Conservation (phyloP, 2,888 invertebrate species). For the Pseudeuparius sepicola region DNA sequence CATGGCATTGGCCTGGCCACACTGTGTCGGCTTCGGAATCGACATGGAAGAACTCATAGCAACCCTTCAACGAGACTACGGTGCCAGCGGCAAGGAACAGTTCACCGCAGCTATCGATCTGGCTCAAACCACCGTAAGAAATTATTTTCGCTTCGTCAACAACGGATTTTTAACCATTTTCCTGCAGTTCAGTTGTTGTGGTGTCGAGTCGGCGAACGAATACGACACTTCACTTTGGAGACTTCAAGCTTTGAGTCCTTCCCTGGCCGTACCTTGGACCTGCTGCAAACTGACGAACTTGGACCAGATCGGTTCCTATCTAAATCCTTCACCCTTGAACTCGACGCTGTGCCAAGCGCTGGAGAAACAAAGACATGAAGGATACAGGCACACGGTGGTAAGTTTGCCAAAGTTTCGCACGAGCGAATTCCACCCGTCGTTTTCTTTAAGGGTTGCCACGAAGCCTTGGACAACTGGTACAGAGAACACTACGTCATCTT, state of each 20-base stretch:
- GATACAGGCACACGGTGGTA: slow-evolving; percentile 52
- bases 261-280: slow-evolving; percentile 35
- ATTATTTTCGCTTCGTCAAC: not conserved
- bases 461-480: slow-evolving; percentile 64
- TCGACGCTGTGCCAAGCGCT: slow-evolving; percentile 59
- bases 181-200: slow-evolving; percentile 67
- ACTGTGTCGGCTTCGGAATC: slow-evolving; percentile 62
- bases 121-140: slow-evolving; percentile 51
- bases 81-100: slow-evolving; percentile 61
- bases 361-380: slow-evolving; percentile 45
- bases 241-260: slow-evolving; percentile 59
- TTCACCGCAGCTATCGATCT: slow-evolving; percentile 75
- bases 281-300: slow-evolving; percentile 53
- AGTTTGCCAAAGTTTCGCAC: no score
- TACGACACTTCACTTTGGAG: slow-evolving; percentile 76
- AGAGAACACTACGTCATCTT: slow-evolving; percentile 63
- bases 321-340: slow-evolving; percentile 69
- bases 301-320: slow-evolving; percentile 48
- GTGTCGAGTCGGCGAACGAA: slow-evolving; percentile 66
- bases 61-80: slow-evolving; percentile 65
- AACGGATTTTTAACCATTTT: slow-evolving; percentile 6
- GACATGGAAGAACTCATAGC: slow-evolving; percentile 58
- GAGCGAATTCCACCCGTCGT: no score
- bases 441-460: slow-evolving; percentile 55
- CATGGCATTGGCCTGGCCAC: slow-evolving; percentile 65